Conservation (phyloP, 1,140 invertebrate species). For the Dendrolimus punctatus region DNA sequence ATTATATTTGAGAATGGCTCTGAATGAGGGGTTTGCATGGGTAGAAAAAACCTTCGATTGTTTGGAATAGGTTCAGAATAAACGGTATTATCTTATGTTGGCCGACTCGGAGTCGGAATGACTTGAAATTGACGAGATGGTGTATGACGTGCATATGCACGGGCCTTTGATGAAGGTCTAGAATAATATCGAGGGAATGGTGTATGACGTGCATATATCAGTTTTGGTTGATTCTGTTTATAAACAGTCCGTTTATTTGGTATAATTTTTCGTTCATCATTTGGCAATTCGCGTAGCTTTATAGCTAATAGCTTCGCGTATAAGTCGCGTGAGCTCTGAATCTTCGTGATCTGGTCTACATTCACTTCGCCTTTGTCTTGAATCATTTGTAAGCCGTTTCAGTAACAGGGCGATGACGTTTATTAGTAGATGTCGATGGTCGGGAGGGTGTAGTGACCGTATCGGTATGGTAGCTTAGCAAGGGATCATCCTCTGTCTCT, state of each 20-base stretch:
- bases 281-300: too few species aligned
- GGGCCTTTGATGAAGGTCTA: conserved; percentile 14
- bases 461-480: not conserved
- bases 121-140: not conserved
- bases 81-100: too few species aligned
- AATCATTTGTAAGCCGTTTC: conserved; percentile 18
- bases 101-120: not conserved
- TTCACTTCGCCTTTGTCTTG: conserved; percentile 14
- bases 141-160: conserved; percentile 10
- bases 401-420: conserved; percentile 19
- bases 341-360: conserved; percentile 16
- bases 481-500: too few species aligned
- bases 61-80: too few species aligned
- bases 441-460: conserved; percentile 15
- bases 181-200: conserved; percentile 18
- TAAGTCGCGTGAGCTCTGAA: conserved; percentile 18
- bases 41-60: too few species aligned
- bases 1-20: too few species aligned
- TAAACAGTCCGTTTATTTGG: conserved; percentile 22
- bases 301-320: too few species aligned
- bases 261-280: conserved; percentile 18
- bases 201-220: conserved; percentile 16
- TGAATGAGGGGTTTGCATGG: too few species aligned
- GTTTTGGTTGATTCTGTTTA: conserved; percentile 19
- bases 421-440: conserved; percentile 10